phyloP scores from a whole-genome alignment of 1,140 invertebrate genomes.

The Nasonia longicornis region DNA sequence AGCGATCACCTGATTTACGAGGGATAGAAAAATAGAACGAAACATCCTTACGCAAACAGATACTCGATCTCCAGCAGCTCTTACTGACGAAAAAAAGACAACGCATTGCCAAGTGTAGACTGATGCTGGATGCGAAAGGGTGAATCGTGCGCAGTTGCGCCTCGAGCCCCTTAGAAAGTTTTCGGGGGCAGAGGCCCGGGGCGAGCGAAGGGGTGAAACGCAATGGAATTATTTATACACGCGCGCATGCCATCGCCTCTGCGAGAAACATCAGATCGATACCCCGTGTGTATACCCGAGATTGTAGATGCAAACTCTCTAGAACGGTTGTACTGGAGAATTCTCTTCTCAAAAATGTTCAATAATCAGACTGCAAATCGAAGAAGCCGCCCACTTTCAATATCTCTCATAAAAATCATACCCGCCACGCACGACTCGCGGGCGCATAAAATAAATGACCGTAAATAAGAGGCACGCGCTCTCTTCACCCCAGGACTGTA shows the following conservation, averaged over 20 bases:
- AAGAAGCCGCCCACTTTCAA: background rate
- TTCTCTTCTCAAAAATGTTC: background rate
- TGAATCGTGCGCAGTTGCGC: conserved; percentile 35
- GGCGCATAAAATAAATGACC: conserved; percentile 36
- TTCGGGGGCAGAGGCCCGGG: conserved; percentile 39
- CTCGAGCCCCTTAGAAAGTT: conserved; percentile 42
- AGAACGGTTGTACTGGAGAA: background rate
- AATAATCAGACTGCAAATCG: background rate
- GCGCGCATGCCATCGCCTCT: conserved; percentile 19
- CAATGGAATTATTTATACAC: conserved; percentile 62
- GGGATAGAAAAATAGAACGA: background rate
- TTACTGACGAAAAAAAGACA: conserved; percentile 45
- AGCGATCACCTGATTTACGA: too few species aligned
- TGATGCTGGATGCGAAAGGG: conserved; percentile 24
- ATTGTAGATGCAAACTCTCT: background rate
- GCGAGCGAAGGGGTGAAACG: conserved; percentile 59
- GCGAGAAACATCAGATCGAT: conserved; percentile 36
- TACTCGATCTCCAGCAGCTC: background rate
- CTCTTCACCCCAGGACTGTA: background rate
- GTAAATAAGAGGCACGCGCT: conserved; percentile 32
- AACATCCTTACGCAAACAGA: background rate
- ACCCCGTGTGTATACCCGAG: background rate
- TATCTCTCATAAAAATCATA: conserved; percentile 24
- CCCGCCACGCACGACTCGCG: background rate
- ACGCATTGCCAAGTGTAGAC: conserved; percentile 43